Base-by-base conservation (phyloP, 2,113 vertebrate genomes). In the Sander lucioperca region DNA sequence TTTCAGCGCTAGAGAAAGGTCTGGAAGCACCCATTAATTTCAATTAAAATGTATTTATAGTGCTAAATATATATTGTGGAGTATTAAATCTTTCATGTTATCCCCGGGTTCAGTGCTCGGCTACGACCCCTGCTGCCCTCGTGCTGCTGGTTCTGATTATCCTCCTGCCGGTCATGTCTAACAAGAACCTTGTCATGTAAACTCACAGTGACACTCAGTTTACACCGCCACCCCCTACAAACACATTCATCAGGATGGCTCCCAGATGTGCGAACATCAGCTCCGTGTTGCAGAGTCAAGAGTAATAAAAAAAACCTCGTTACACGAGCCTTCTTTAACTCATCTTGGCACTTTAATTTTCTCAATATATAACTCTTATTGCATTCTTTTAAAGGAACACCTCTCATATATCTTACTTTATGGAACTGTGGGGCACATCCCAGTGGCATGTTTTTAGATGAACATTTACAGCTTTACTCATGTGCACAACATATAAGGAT, bases 181-280 rank as follows among this genome's bases (percentile, higher is more conserved):
- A 61, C 10, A 23, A 47, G 33, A 45, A 18, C 45, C 33, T 11
- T 14, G 1, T 80, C 72, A 62, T 11, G 45, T 48, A 70, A 78
- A 70, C 79, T 79, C 58, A 47, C 30, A 36, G 39, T 36, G 45
- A 77, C 73, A 39, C 18, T 33, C 33, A 7, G 39, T 14, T 12
- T 3, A 16, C 12, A 15, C 25, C 48, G 3, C 23, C 64, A 0
- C 21, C 6, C 2, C 11, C 33, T 36, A 5, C 9, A 27, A 7
- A 25, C 45, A 2, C 39, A 39, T 3, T 30, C 13, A 33, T n/a
- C 23, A 3, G 12, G 16, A 58, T 33, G 39, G 51, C 19, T 74
- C 25, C 62, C 79, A 82, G 74, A 82, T 74, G 79, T 74, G 47
- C 16, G 25, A n/a, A 57, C 36, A 30, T n/a, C n/a, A n/a, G n/a